Evolutionary conservation across 2,888 invertebrate genomes (phyloP).

Genomic region (Hofmannophila pseudospretella): DNA sequence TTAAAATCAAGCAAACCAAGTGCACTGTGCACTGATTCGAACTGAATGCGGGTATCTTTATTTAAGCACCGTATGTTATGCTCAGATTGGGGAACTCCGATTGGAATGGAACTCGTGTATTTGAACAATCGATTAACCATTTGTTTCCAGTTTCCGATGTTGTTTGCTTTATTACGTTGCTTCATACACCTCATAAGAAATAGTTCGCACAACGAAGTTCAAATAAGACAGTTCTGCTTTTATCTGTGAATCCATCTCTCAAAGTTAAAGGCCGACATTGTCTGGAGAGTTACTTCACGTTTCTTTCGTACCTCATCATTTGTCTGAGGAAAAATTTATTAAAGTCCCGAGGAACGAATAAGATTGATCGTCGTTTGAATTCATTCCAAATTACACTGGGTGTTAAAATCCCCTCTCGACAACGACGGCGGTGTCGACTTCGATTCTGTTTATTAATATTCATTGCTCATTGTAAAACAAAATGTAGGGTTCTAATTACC

Average conservation of each 20-base stretch:
- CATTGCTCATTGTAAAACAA: constrained; percentile 62
- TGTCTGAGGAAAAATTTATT: constrained; percentile 34
- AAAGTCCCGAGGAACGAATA: constrained; percentile 28
- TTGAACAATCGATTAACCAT: constrained; percentile 54
- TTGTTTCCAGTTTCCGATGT: constrained; percentile 12
- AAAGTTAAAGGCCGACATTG: constrained; percentile 21
- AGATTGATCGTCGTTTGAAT: constrained; percentile 38
- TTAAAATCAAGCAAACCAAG: constrained; percentile 74
- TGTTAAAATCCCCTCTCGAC: constrained; percentile 11
- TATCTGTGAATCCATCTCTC: neutral
- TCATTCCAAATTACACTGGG: constrained; percentile 28
- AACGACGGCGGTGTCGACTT: constrained; percentile 21
- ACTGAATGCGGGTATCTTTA: constrained; percentile 66
- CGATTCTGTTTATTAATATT: constrained; percentile 62
- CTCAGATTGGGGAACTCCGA: constrained; percentile 51
- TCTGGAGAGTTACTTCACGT: constrained; percentile 23
- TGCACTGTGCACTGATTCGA: constrained; percentile 47
- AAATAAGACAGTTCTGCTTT: neutral
- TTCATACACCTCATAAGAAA: too few relatives aligned
- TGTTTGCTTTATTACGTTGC: neutral
- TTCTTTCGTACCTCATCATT: constrained; percentile 34
- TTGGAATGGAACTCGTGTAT: constrained; percentile 40
- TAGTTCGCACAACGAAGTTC: neutral
- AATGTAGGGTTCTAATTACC: constrained; percentile 49
- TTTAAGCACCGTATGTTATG: constrained; percentile 62